Evolutionary conservation across 2,113 vertebrate species (phyloP), one percentile per base, ranked within the genome.

Genomic region (Odontesthes bonariensis): DNA sequence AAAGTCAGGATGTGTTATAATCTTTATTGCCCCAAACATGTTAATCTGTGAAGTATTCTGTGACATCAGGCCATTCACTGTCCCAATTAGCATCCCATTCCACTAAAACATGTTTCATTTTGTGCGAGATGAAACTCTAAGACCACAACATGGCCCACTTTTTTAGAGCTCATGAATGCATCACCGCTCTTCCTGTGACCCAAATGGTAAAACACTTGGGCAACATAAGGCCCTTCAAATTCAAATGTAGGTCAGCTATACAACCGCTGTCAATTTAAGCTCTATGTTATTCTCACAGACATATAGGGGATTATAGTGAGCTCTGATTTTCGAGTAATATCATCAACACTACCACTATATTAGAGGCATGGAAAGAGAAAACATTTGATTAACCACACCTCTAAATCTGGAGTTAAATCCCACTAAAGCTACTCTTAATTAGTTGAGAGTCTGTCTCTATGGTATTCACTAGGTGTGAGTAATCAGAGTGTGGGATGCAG

Each of bases 181-280:
- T 69, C 55, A 55, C 20, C 77, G 61, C 65, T 66, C 73, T 70
- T 33, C 32, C 16, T 23, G 2, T 79, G 53, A 74, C 81, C 72
- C 56, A 84, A 59, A 84, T 77, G 23, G 22, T 62, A 72, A 72
- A 82, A 46, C 38, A 59, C 32, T 42, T 47, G 17, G 9, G 11
- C 10, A 35, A 54, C 65, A 75, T 69, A 66, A 76, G 57, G 56
- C 27, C 65, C 65, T 40, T 44, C 35, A 59, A 58, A 70, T 6
- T 55, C 42, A 75, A 23, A 87, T 84, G 51, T 90, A 61, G 86
- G 86, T 85, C 84, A 85, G 4, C 31, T 77, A n/a, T 27, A 47
- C 32, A 1, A 55, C n/a, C 6, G 44, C 6, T 59, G n/a, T 53
- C 49, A 8, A 2, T 57, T 63, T 71, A 5, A 56, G 10, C 14